Evolutionary conservation across 2,113 vertebrate genomes (phyloP).

Genomic region (Machaerirhynchus nigripectus): DNA sequence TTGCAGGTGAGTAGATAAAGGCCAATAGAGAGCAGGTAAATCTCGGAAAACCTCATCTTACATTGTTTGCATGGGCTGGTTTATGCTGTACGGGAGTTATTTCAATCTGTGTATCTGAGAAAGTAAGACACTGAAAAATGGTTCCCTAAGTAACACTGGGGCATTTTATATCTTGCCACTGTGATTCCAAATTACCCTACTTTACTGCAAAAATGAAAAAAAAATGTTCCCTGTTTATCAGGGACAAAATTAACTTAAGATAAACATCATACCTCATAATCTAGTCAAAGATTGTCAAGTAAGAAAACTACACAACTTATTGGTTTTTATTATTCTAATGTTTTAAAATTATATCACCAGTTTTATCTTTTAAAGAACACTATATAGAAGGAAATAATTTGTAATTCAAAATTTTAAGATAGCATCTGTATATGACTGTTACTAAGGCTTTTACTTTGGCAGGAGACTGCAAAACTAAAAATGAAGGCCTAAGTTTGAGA

Average conservation of each 20-base stretch:
- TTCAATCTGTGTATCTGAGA: neutral
- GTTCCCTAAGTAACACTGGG: neutral
- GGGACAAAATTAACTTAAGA: neutral
- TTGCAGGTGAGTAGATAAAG: neutral
- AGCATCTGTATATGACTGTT: neutral
- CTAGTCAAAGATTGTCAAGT: neutral
- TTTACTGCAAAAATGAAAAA: neutral
- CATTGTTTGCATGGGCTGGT: neutral
- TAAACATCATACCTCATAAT: neutral
- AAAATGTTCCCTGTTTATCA: neutral
- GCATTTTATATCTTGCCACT: neutral
- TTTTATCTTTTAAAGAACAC: neutral
- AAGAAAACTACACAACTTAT: neutral
- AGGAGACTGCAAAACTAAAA: neutral
- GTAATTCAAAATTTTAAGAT: neutral
- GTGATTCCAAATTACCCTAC: neutral
- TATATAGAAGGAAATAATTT: neutral
- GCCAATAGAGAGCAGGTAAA: neutral
- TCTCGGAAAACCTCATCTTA: neutral
- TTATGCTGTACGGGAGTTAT: neutral
- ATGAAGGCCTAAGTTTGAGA: neutral
- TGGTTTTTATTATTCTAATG: neutral
- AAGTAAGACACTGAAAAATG: neutral
- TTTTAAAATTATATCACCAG: neutral
- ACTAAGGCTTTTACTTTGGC: neutral